phyloP scores from a whole-genome alignment of 37 sponge, comb jelly and placozoan genomes.

The Halisarca cf. caerulea region DNA sequence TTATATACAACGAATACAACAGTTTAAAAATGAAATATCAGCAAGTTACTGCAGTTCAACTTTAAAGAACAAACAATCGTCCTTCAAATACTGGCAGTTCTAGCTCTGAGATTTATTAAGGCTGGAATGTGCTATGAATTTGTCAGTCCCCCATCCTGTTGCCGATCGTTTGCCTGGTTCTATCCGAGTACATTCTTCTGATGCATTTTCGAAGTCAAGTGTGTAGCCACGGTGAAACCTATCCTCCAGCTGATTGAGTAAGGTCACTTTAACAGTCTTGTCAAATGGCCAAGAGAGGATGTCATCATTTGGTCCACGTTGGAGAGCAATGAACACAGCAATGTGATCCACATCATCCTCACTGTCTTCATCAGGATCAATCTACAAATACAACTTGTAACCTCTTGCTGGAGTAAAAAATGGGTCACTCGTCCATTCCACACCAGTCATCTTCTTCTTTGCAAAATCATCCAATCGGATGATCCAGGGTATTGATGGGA shows the following conservation, averaged over 20 bases:
- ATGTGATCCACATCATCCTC: neutral
- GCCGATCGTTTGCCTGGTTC: too few relatives aligned
- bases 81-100: neutral
- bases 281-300: neutral
- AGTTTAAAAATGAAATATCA: too few relatives aligned
- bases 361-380: neutral
- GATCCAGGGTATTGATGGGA: slow-evolving; percentile 15
- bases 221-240: neutral
- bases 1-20: too few relatives aligned
- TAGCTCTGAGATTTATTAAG: neutral
- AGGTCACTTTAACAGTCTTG: neutral
- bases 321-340: neutral
- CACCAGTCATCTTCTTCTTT: neutral
- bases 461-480: neutral
- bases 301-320: slow-evolving; percentile 13
- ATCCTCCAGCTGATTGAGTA: slow-evolving; percentile 5
- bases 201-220: neutral
- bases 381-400: neutral
- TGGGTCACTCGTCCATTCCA: neutral
- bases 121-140: neutral
- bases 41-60: neutral
- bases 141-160: neutral
- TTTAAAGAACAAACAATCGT: slow-evolving; percentile 2
- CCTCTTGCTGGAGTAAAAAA: neutral
- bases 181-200: too few relatives aligned